Conservation (phyloP, 2,888 invertebrate genomes). For the Leistus spinibarbis region DNA sequence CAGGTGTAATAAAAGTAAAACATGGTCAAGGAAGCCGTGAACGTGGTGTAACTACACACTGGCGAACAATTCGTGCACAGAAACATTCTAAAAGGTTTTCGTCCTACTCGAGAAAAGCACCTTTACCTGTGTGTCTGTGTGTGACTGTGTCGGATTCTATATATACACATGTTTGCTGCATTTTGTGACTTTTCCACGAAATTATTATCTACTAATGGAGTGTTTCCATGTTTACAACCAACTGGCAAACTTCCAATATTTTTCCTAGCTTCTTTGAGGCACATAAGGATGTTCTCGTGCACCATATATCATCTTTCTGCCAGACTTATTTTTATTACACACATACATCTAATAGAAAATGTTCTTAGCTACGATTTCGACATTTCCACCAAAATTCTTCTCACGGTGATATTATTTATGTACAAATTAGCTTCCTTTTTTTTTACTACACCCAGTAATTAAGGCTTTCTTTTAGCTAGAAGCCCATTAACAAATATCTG, state of each 20-base stretch:
- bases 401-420: no score
- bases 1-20: slow-evolving; percentile 2
- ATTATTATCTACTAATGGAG: background rate
- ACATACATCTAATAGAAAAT: background rate
- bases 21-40: background rate
- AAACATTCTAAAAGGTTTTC: background rate
- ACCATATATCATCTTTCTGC: background rate
- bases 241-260: background rate
- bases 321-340: background rate
- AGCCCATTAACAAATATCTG: no score
- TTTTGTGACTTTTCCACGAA: background rate
- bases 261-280: background rate
- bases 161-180: background rate
- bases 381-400: no score
- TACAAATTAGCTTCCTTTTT: no score
- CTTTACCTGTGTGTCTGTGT: background rate
- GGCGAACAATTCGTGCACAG: background rate
- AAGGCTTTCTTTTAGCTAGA: no score
- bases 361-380: background rate
- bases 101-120: background rate
- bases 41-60: background rate
- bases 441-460: no score
- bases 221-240: background rate
- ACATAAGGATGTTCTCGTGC: no score
- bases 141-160: no score